Conservation (phyloP, 2,113 vertebrate genomes). For the Rana temporaria region DNA sequence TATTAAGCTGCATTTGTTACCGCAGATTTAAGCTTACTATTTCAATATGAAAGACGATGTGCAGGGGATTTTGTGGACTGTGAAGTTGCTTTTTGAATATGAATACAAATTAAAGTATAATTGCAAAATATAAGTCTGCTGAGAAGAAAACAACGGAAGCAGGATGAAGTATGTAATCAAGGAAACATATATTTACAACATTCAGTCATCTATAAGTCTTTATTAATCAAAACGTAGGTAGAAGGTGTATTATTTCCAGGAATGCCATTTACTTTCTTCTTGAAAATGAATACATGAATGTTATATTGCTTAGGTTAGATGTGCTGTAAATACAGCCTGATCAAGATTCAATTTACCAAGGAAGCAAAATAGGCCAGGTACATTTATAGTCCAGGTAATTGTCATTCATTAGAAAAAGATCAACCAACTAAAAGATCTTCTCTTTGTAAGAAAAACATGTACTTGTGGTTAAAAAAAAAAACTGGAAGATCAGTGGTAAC, state of each 20-base stretch:
- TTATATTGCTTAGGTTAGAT: background rate
- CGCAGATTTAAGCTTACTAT: background rate
- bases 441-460: no score
- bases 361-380: no score
- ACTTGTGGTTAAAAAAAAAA: no score
- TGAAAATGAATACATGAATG: background rate
- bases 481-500: no score
- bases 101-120: conserved; percentile 41
- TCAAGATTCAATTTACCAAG: no score
- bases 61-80: background rate
- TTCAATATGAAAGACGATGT: background rate
- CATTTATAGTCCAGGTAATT: no score
- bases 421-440: no score
- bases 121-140: conserved; percentile 14
- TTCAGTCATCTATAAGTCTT: conserved; percentile 27
- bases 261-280: conserved; percentile 43
- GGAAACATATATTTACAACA: conserved; percentile 4
- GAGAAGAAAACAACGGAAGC: conserved; percentile 47
- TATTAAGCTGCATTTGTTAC: background rate
- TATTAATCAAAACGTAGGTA: background rate
- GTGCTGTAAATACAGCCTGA: no score
- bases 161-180: conserved; percentile 25
- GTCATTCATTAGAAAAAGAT: no score
- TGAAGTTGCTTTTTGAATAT: conserved; percentile 34
- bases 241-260: conserved; percentile 32